phyloP scores from a whole-genome alignment of 1,140 invertebrate species.

The Antheraea pernyi region DNA sequence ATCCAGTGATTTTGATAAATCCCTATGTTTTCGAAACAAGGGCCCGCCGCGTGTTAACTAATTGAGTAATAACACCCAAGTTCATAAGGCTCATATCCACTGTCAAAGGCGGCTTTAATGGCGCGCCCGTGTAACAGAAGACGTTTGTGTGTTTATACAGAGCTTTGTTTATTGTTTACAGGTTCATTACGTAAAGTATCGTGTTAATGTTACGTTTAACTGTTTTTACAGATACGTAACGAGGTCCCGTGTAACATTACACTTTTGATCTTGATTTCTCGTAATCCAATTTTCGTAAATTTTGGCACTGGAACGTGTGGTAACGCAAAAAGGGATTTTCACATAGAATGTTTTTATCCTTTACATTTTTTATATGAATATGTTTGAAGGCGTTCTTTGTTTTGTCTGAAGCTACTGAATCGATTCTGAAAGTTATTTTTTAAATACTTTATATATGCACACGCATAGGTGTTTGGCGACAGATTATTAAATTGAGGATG shows the following conservation, averaged over 20 bases:
- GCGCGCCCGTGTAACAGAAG: background rate
- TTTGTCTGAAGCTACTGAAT: no score
- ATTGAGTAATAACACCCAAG: conserved; percentile 4
- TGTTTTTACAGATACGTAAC: background rate
- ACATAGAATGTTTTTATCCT: no score
- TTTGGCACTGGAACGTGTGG: no score
- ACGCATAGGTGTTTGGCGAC: no score
- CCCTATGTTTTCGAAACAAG: background rate
- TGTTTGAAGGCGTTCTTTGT: no score
- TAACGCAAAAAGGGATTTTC: no score
- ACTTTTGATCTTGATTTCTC: background rate
- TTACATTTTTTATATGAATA: no score
- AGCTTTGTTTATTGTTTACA: background rate
- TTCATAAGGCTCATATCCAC: conserved; percentile 1
- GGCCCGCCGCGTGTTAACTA: background rate
- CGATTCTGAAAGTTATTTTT: no score
- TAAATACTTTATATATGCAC: no score
- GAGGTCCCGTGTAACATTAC: background rate
- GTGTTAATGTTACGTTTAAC: background rate
- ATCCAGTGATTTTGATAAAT: no score
- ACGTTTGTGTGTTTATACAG: background rate
- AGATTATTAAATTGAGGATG: no score
- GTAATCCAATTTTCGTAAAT: no score
- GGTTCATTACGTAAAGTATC: background rate
- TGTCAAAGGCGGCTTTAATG: conserved; percentile 2